phyloP scores from a whole-genome alignment of 2,113 vertebrate species.

The Oryzias woworae region DNA sequence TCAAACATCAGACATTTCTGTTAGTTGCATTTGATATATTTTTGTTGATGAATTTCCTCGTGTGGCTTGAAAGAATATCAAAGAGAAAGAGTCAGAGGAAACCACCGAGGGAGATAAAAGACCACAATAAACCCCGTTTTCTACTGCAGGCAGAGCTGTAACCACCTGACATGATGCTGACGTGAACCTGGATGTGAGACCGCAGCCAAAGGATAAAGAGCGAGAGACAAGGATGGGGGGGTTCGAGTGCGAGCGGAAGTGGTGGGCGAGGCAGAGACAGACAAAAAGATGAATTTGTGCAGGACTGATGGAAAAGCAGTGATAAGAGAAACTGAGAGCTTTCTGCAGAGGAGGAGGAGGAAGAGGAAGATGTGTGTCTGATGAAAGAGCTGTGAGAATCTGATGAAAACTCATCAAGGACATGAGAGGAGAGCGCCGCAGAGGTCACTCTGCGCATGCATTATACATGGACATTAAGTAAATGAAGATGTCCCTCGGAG shows the following conservation, averaged over 20 bases:
- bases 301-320: constrained; percentile 45
- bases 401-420: constrained; percentile 37
- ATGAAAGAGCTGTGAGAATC: constrained; percentile 19
- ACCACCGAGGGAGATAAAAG: constrained; percentile 2
- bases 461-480: constrained; percentile 25
- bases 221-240: constrained; percentile 17
- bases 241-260: constrained; percentile 64
- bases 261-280: constrained; percentile 60
- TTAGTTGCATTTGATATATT: neutral
- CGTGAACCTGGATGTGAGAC: constrained; percentile 50
- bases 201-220: constrained; percentile 32
- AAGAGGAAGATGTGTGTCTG: constrained; percentile 4
- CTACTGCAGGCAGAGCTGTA: constrained; percentile 29
- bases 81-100: constrained; percentile 11
- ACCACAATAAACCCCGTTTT: constrained; percentile 31
- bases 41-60: neutral
- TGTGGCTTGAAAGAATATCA: constrained; percentile 3
- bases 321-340: constrained; percentile 36
- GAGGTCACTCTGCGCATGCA: constrained; percentile 32
- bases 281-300: constrained; percentile 56
- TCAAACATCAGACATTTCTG: constrained; percentile 1
- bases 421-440: constrained; percentile 17
- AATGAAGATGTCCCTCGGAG: constrained; percentile 8
- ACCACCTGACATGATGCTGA: constrained; percentile 47
- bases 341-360: constrained; percentile 22